These are phyloP conservation scores for Pterobdella sp. DNA, from an alignment of 2,888 invertebrate species.

Conservation along the genomic window DNA sequence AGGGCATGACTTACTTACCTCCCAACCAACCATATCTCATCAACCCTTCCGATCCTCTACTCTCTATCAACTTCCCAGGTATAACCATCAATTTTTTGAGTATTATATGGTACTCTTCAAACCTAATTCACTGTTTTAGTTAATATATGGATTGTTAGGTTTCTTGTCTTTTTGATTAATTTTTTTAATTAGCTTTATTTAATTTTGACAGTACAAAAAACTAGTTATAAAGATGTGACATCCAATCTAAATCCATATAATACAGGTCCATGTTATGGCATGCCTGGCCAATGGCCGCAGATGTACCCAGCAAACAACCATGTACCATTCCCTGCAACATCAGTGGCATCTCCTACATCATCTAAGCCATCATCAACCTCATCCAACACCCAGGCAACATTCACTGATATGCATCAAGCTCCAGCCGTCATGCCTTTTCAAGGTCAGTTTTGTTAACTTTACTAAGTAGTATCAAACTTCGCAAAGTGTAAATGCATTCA, in stretches of 20 bases:
- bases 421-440: slow-evolving; percentile 8
- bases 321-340: background rate
- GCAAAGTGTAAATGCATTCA: too few relatives aligned
- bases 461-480: too few relatives aligned
- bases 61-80: slow-evolving; percentile 6
- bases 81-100: too few relatives aligned
- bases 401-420: background rate
- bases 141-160: too few relatives aligned
- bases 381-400: slow-evolving; percentile 11
- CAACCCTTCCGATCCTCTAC: background rate
- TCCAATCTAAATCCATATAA: background rate
- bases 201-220: too few relatives aligned
- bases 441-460: background rate
- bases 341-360: background rate
- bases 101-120: too few relatives aligned
- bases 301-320: slow-evolving; percentile 22
- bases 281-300: slow-evolving; percentile 26
- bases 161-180: too few relatives aligned
- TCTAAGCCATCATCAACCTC: background rate
- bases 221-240: too few relatives aligned
- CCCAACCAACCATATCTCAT: slow-evolving; percentile 3
- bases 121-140: too few relatives aligned
- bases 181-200: too few relatives aligned
- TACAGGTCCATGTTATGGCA: slow-evolving; percentile 10
- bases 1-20: slow-evolving; percentile 9